Conservation (phyloP, 2,888 invertebrate genomes). For the Drosophila cognata region DNA sequence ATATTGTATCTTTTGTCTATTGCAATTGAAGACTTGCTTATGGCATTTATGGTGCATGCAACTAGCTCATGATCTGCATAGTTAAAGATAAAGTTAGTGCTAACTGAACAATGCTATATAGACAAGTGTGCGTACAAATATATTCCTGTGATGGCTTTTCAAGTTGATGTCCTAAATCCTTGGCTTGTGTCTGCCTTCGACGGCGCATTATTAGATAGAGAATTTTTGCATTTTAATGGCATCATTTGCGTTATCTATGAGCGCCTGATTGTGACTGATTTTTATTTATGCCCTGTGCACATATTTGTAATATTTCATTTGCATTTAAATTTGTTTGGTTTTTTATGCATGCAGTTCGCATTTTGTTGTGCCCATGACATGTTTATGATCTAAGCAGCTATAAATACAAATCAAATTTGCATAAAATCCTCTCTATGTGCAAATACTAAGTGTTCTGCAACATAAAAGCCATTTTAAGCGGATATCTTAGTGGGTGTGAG, state of each 20-base stretch:
- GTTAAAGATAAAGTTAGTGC: slow-evolving; percentile 6
- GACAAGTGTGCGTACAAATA: too few species aligned
- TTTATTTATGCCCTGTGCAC: slow-evolving; percentile 40
- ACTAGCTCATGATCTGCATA: slow-evolving; percentile 24
- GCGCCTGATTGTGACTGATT: slow-evolving; percentile 40
- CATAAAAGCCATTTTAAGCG: slow-evolving; percentile 1
- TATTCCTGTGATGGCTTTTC: not conserved
- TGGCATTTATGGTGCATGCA: not conserved
- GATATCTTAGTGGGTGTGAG: not conserved
- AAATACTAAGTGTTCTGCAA: slow-evolving; percentile 30
- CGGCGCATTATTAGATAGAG: slow-evolving; percentile 29
- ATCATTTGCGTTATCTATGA: slow-evolving; percentile 48
- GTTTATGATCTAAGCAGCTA: slow-evolving; percentile 59
- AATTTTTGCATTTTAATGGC: slow-evolving; percentile 56
- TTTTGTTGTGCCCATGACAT: slow-evolving; percentile 39
- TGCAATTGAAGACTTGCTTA: not conserved
- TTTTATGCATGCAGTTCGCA: slow-evolving; percentile 13
- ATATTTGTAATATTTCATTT: slow-evolving; percentile 57
- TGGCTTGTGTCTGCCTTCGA: not conserved
- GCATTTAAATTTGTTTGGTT: slow-evolving; percentile 68
- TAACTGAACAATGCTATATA: slow-evolving; percentile 12
- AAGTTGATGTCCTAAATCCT: not conserved
- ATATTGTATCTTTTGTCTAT: not conserved
- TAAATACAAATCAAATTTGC: slow-evolving; percentile 52
- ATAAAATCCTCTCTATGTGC: slow-evolving; percentile 57